These are phyloP conservation scores for Tromatobia lineatoria DNA, from an alignment of 2,888 invertebrate species.

Conservation along the genomic window DNA sequence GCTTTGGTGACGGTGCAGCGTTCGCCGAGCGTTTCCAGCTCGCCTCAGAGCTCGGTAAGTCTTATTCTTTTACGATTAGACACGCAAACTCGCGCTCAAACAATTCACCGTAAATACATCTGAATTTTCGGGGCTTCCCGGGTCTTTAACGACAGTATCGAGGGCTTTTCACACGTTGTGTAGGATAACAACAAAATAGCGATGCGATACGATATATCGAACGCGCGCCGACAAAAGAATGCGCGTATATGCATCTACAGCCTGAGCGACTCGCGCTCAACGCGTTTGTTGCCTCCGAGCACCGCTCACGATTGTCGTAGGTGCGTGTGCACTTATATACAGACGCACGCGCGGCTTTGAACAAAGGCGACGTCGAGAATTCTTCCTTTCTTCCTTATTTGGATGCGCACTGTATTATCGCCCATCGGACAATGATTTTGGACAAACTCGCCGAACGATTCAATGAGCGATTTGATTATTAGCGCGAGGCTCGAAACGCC, in stretches of 20 bases:
- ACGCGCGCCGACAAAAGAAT: conserved; percentile 50
- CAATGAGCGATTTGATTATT: too few relatives aligned
- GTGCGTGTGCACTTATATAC: conserved; percentile 3
- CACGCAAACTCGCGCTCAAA: not conserved
- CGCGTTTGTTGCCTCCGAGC: conserved; percentile 4
- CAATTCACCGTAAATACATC: not conserved
- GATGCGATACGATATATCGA: conserved; percentile 4
- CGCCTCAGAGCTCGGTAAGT: conserved; percentile 88
- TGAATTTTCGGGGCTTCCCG: not conserved
- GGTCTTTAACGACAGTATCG: not conserved
- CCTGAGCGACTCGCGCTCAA: not conserved
- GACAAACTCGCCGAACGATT: too few relatives aligned
- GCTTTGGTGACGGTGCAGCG: conserved; percentile 91
- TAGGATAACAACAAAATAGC: not conserved
- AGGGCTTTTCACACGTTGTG: not conserved
- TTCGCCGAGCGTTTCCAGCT: conserved; percentile 90
- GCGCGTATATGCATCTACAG: conserved; percentile 14
- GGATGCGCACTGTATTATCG: too few relatives aligned
- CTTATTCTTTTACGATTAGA: conserved; percentile 15
- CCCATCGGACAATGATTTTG: too few relatives aligned
- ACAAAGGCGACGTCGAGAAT: too few relatives aligned
- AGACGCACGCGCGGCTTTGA: conserved; percentile 15
- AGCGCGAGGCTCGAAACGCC: too few relatives aligned
- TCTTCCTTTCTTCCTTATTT: too few relatives aligned
- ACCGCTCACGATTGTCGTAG: conserved; percentile 41